Conservation (phyloP, 2,113 vertebrate genomes). For the Craseonycteris thonglongyai region DNA sequence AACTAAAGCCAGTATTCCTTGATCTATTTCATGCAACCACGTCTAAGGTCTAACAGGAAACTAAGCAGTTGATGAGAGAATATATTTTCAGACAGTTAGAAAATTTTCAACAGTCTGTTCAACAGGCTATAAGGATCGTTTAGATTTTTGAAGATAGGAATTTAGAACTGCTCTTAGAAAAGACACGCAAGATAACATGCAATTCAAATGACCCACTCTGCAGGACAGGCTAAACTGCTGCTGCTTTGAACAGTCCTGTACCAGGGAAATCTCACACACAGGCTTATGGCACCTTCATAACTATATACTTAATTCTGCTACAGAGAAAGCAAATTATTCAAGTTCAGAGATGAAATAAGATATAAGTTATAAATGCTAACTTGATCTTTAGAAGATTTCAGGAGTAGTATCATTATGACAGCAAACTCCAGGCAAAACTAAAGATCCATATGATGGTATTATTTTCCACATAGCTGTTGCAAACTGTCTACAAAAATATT, state of each 20-base stretch:
- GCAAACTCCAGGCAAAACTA: conserved; percentile 16
- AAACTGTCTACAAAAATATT: neutral
- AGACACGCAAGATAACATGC: neutral
- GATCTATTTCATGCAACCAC: neutral
- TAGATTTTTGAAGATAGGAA: conserved; percentile 30
- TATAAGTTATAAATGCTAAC: conserved; percentile 37
- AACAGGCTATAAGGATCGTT: neutral
- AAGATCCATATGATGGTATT: neutral
- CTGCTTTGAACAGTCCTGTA: neutral
- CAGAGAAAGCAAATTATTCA: conserved; percentile 23
- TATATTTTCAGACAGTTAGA: conserved; percentile 25
- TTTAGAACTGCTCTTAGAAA: conserved; percentile 13
- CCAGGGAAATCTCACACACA: neutral
- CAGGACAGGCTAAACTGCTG: neutral
- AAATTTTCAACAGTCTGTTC: conserved; percentile 39
- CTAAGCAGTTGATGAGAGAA: neutral
- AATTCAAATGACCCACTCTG: conserved; percentile 7
- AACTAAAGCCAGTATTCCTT: neutral
- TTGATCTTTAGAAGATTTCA: conserved; percentile 33
- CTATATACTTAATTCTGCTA: conserved; percentile 19
- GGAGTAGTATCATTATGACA: neutral
- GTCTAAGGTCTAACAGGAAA: neutral
- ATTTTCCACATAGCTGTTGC: conserved; percentile 1
- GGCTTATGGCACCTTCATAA: neutral
- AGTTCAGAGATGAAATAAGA: conserved; percentile 12